A percentile compares a stretch with the other conserved stretches of the same genome.
Evolutionary conservation across 2,888 invertebrate species (phyloP).

Genomic region (Frankliniella intonsa): DNA sequence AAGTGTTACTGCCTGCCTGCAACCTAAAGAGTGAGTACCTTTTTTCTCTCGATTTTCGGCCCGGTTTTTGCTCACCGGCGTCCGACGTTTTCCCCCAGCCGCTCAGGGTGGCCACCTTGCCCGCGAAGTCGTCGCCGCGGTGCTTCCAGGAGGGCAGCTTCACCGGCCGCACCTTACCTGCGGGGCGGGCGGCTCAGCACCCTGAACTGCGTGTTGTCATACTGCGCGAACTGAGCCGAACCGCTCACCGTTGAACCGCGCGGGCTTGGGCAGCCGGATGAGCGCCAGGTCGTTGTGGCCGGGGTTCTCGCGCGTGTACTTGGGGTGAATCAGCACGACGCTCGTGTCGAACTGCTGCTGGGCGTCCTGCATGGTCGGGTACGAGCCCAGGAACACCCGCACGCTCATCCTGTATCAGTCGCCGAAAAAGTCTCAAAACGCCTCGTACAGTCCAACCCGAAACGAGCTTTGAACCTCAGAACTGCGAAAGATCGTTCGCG

Average conservation of each 20-base stretch:
- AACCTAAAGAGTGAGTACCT: too few species aligned
- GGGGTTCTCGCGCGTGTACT: neutral
- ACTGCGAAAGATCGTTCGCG: too few species aligned
- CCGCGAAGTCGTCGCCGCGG: slow-evolving; percentile 4
- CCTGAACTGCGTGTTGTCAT: too few species aligned
- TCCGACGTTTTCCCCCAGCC: slow-evolving; percentile 13
- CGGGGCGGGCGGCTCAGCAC: neutral
- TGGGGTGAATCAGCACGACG: slow-evolving; percentile 4
- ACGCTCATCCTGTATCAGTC: neutral
- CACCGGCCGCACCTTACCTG: neutral
- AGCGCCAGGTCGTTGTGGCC: slow-evolving; percentile 4
- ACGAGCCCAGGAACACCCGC: neutral
- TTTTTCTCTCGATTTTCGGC: too few species aligned
- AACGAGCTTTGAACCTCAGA: too few species aligned
- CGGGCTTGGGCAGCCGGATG: neutral
- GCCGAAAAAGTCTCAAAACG: neutral
- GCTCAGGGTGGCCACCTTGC: neutral
- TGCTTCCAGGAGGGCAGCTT: neutral
- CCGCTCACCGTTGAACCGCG: neutral
- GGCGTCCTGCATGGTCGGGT: slow-evolving; percentile 3
- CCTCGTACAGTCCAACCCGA: too few species aligned
- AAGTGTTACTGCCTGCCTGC: too few species aligned
- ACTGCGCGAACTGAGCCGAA: neutral
- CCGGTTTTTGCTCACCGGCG: neutral
- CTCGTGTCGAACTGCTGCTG: neutral